These are phyloP conservation scores for Sigmodon hispidus DNA, from an alignment of 2,113 vertebrate genomes.

Conservation along the genomic window DNA sequence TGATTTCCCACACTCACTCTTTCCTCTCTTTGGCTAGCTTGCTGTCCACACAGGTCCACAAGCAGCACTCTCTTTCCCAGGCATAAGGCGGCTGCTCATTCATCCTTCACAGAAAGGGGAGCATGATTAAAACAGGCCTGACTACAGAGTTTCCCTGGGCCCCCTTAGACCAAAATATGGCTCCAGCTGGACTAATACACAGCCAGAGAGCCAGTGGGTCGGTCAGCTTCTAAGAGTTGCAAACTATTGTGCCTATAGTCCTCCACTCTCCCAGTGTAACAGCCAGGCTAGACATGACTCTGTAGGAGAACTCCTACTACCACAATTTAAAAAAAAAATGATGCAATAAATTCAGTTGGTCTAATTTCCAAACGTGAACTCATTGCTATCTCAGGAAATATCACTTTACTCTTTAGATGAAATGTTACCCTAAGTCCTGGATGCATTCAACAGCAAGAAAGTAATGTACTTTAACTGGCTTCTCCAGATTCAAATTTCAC, in stretches of 20 bases:
- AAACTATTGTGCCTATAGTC: not conserved
- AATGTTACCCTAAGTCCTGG: conserved; percentile 68
- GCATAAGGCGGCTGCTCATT: not conserved
- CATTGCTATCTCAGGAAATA: conserved; percentile 80
- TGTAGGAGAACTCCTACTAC: conserved; percentile 38
- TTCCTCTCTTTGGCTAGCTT: not conserved
- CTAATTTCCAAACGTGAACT: conserved; percentile 78
- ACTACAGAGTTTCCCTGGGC: not conserved
- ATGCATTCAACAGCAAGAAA: conserved; percentile 74
- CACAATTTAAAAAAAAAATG: conserved; percentile 14
- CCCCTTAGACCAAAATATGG: not conserved
- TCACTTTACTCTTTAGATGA: conserved; percentile 79
- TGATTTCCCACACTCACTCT: not conserved
- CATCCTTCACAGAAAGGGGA: not conserved
- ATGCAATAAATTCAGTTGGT: conserved; percentile 64
- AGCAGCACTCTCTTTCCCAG: not conserved
- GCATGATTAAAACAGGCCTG: not conserved
- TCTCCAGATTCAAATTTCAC: conserved; percentile 78
- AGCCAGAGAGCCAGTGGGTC: not conserved
- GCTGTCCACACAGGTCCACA: not conserved
- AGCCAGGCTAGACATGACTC: conserved; percentile 38
- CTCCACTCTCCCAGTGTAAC: not conserved
- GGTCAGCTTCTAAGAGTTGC: not conserved
- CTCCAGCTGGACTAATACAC: not conserved
- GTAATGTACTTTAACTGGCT: conserved; percentile 75